Percentiles rank a stretch among this genome's conserved stretches.
These are phyloP conservation scores for Brachionus koreanus DNA, from an alignment of 1,140 invertebrate genomes.

Conservation along the genomic window DNA sequence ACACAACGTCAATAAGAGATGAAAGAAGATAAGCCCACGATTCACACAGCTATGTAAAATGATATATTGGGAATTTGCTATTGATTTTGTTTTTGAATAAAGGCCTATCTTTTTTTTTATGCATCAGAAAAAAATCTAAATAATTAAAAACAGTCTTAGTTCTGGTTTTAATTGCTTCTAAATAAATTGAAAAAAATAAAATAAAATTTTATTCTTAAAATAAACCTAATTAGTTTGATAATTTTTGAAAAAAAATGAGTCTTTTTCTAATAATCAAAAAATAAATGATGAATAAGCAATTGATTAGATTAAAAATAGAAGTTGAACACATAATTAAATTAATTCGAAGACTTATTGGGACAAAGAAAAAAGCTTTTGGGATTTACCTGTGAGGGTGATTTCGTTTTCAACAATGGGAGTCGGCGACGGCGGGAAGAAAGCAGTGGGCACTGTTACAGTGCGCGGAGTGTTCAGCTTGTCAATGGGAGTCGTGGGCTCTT, in stretches of 20 bases:
- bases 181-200: no score
- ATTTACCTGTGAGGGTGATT: background rate
- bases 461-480: constrained; percentile 39
- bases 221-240: background rate
- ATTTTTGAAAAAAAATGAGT: background rate
- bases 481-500: constrained; percentile 37
- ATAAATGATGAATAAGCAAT: background rate
- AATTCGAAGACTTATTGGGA: background rate
- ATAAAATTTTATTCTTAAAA: no score
- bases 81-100: no score
- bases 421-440: constrained; percentile 39
- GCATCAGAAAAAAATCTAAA: no score
- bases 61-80: no score
- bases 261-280: background rate
- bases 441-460: constrained; percentile 28
- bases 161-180: no score
- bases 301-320: background rate
- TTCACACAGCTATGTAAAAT: no score
- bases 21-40: no score
- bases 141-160: no score
- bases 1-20: no score
- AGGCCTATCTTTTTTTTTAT: no score
- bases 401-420: constrained; percentile 31
- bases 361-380: background rate
- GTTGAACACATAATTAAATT: background rate